Evolutionary conservation across 2,888 invertebrate genomes (phyloP), one percentile per base, ranked within the genome.

Genomic region (Lapara coniferarum): DNA sequence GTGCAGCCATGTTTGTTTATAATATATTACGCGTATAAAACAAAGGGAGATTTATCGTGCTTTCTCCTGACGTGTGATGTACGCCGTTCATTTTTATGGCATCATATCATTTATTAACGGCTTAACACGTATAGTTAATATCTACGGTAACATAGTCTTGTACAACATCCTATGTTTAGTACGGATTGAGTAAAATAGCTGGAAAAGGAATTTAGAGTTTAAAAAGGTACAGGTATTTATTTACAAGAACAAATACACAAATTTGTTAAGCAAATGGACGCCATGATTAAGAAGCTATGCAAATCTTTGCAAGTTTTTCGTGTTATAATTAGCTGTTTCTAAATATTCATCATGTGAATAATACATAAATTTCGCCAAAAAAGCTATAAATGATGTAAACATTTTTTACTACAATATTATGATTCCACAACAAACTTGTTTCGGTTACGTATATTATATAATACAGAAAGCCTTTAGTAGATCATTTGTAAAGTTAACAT

Each of bases 41-140:
- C 88, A 91, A 90, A 89, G 83, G 88, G 88, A 86, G 89, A 91
- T 91, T 87, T 83, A 91, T 90, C 59, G 76, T 81, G 81, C 83
- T 87, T 85, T 81, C 85, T 85, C 83, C 80, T 84, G 87, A 85
- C 85, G 81, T 77, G 83, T 87, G 88, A 85, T 84, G 84, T 83
- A 85, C 82, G 78, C 75, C 79, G 79, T 78, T 84, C 83, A 79
- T 83, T 83, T 83, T 83, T 81, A 78, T 78, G 77, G 77, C 81
- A 76, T 81, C 84, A 77, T 81, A 80, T 86, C 84, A 86, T 89
- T 87, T 86, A 85, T 88, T 83, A 86, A 82, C 71, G 71, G 63
- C 70, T 57, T 66, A 86, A 81, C 71, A 72, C 55, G 66, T 52
- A 51, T 57, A 69, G 69, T 52, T 52, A 25, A 37, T 37, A 69